These are phyloP conservation scores for Cirrhinus molitorella DNA, from an alignment of 2,797 vertebrate species.

Conservation along the genomic window DNA sequence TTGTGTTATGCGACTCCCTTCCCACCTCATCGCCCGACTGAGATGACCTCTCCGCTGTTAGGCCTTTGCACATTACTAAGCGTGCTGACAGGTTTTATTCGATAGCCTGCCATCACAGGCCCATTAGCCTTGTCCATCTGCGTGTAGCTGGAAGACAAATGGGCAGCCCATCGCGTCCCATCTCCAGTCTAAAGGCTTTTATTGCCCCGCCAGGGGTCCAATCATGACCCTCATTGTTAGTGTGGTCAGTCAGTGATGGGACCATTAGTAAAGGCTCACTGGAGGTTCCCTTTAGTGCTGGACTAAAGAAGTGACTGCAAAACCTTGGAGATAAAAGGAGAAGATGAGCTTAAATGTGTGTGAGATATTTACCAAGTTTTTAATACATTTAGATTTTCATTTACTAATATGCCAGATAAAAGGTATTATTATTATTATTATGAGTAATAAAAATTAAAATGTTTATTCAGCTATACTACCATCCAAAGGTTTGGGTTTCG, in stretches of 20 bases:
- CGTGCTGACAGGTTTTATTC: constrained; percentile 36
- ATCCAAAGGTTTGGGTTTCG: too few relatives aligned
- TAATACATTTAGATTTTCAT: neutral
- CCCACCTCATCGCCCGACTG: neutral
- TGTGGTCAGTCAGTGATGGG: constrained; percentile 42
- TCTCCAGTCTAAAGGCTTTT: constrained; percentile 33
- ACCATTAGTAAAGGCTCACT: constrained; percentile 41
- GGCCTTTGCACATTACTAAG: constrained; percentile 4
- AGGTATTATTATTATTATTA: neutral
- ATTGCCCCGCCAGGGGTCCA: constrained; percentile 20
- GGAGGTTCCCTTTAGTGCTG: constrained; percentile 6
- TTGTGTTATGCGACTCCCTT: neutral
- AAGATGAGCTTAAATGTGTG: neutral
- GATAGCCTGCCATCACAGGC: constrained; percentile 28
- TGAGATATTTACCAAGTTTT: neutral
- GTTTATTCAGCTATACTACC: neutral
- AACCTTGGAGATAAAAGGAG: neutral
- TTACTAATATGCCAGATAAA: neutral
- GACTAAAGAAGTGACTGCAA: neutral
- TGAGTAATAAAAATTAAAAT: neutral
- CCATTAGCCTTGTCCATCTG: constrained; percentile 45
- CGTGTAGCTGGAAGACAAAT: constrained; percentile 36
- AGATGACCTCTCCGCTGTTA: constrained; percentile 18
- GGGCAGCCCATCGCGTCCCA: neutral
- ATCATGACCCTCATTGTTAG: constrained; percentile 37